Conservation (phyloP, 2,113 vertebrate genomes). For the Fukomys damarensis region DNA sequence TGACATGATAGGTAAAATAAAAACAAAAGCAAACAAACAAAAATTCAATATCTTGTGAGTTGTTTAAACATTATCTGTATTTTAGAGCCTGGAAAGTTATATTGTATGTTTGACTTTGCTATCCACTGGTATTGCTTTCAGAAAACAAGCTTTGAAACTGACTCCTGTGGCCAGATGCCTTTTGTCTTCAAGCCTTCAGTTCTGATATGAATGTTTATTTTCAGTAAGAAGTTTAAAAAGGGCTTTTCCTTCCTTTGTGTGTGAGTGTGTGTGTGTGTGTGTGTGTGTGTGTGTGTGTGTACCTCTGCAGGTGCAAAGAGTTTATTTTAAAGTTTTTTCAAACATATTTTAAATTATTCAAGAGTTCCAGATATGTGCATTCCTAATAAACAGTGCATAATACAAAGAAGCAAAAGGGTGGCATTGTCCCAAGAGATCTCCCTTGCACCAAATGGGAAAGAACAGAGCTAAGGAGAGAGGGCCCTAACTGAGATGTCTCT, state of each 20-base stretch:
- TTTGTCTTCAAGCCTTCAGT: constrained; percentile 35
- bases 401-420: not conserved
- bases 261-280: not conserved
- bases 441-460: not conserved
- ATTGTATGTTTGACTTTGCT: constrained; percentile 6
- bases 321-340: not conserved
- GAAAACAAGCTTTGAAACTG: constrained; percentile 42
- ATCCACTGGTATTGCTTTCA: not conserved
- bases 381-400: constrained; percentile 40
- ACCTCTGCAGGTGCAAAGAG: constrained; percentile 21
- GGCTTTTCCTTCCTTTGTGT: constrained; percentile 1
- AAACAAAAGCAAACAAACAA: not conserved
- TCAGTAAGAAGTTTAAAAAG: constrained; percentile 25
- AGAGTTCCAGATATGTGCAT: not conserved
- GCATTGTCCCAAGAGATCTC: not conserved
- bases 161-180: constrained; percentile 11
- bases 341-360: not conserved
- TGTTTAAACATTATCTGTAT: constrained; percentile 28
- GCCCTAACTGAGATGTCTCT: not conserved
- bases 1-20: not conserved
- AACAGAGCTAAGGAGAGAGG: not conserved
- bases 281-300: not conserved
- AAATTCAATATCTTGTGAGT: not conserved
- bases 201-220: constrained; percentile 61
- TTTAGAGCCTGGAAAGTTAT: constrained; percentile 16